phyloP scores from a whole-genome alignment of 2,113 vertebrate species.

The Craseonycteris thonglongyai region DNA sequence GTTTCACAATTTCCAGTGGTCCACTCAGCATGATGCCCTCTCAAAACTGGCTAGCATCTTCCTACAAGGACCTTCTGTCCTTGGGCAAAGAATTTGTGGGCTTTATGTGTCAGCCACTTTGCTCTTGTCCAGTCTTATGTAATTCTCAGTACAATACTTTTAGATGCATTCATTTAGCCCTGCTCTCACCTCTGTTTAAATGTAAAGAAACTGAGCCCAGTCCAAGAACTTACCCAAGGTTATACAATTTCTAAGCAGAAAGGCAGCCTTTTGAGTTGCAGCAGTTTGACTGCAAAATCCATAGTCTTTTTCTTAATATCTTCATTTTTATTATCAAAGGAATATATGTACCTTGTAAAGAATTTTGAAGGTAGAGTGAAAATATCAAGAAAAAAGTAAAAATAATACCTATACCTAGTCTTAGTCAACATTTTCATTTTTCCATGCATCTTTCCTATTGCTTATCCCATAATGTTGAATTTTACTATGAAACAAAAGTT shows the following conservation, averaged over 20 bases:
- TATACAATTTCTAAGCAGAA: neutral
- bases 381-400: neutral
- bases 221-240: neutral
- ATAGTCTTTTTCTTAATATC: neutral
- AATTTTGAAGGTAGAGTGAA: neutral
- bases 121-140: rapidly evolving
- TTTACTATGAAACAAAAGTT: neutral
- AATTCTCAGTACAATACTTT: neutral
- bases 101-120: rapidly evolving
- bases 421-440: neutral
- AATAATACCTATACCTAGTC: neutral
- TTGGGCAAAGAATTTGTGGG: rapidly evolving
- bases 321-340: neutral
- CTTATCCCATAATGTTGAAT: neutral
- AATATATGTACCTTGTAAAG: neutral
- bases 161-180: neutral
- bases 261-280: neutral
- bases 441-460: neutral
- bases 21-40: neutral
- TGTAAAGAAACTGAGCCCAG: neutral
- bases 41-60: rapidly evolving
- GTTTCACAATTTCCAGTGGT: neutral
- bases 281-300: neutral
- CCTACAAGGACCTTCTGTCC: neutral
- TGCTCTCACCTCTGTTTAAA: neutral